These are phyloP conservation scores for Eleutherodactylus coqui DNA, from an alignment of 2,797 vertebrate genomes.

Conservation along the genomic window DNA sequence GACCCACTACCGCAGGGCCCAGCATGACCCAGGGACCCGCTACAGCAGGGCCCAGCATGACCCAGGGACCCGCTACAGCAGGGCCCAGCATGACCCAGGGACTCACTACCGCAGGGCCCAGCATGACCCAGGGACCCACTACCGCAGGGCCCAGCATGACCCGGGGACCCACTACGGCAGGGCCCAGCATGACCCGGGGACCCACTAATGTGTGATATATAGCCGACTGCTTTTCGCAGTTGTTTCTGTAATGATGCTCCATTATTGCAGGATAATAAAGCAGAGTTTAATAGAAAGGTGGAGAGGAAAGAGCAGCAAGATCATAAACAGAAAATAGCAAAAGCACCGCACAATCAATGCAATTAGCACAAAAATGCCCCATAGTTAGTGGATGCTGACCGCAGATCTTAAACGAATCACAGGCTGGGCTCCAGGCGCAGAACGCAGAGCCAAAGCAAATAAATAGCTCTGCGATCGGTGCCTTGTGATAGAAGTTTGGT, in stretches of 20 bases:
- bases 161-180: no score
- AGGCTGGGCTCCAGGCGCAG: slow-evolving; percentile 36
- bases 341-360: slow-evolving; percentile 39
- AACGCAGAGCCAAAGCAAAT: slow-evolving; percentile 55
- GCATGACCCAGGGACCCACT: no score
- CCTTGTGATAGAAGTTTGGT: slow-evolving; percentile 46
- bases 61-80: no score
- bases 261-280: slow-evolving; percentile 42
- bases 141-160: no score
- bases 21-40: no score
- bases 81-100: no score
- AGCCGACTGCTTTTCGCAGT: background rate
- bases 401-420: slow-evolving; percentile 46
- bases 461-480: slow-evolving; percentile 50
- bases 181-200: background rate
- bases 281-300: slow-evolving; percentile 34
- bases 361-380: slow-evolving; percentile 59
- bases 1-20: no score
- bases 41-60: no score
- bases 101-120: no score
- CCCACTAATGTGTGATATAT: slow-evolving; percentile 14
- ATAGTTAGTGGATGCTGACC: slow-evolving; percentile 53
- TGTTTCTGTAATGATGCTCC: slow-evolving; percentile 26
- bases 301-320: slow-evolving; percentile 27
- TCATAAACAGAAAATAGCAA: slow-evolving; percentile 23